These are phyloP conservation scores for Carassius gibelio DNA, from an alignment of 2,113 vertebrate species.

Conservation along the genomic window DNA sequence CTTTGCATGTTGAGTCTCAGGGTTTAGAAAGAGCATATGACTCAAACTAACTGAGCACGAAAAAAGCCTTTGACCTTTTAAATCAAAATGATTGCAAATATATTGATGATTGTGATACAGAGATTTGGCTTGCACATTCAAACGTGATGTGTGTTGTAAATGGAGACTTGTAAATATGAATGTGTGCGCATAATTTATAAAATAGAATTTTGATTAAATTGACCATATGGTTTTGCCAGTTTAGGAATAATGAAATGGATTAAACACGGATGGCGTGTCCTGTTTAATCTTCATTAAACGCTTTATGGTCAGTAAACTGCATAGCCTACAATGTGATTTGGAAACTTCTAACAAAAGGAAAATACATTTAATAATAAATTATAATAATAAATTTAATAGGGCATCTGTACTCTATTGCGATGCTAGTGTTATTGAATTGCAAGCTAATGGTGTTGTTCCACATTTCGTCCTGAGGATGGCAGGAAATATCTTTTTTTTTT, in stretches of 20 bases:
- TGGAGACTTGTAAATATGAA: background rate
- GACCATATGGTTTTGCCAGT: background rate
- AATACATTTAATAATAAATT: background rate
- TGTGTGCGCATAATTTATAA: background rate
- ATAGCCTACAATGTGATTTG: background rate
- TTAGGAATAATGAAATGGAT: background rate
- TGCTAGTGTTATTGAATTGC: background rate
- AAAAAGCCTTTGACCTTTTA: background rate
- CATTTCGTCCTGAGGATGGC: constrained; percentile 10
- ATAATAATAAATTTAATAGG: too few species aligned
- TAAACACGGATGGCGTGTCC: background rate
- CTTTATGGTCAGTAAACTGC: background rate
- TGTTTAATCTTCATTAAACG: background rate
- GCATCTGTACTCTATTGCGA: background rate
- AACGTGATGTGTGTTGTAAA: background rate
- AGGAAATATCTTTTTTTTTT: background rate
- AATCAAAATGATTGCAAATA: background rate
- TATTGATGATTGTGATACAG: background rate
- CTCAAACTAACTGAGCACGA: background rate
- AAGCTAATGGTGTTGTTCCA: background rate
- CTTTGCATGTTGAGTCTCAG: background rate
- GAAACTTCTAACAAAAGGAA: background rate
- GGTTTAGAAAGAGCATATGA: background rate
- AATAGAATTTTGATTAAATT: background rate
- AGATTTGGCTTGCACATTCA: background rate